Evolutionary conservation across 1,140 invertebrate genomes (phyloP).

Genomic region (Pseudomyrmex pallidus): DNA sequence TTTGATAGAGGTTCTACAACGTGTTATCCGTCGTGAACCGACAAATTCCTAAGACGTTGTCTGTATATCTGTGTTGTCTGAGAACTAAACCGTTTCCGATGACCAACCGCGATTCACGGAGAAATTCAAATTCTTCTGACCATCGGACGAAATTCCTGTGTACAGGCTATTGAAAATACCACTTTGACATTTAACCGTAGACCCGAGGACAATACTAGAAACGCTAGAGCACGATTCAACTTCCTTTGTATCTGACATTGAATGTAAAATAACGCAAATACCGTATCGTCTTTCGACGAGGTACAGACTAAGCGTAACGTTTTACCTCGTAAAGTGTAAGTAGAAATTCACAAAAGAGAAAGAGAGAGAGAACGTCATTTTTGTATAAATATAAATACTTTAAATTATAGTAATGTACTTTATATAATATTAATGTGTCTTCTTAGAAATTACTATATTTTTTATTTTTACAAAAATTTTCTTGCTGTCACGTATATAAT

Average conservation of each 20-base stretch:
- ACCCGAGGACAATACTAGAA: constrained; percentile 44
- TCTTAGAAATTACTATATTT: not conserved
- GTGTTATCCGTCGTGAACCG: constrained; percentile 24
- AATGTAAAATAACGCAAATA: constrained; percentile 64
- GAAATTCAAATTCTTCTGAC: constrained; percentile 83
- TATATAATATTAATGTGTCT: not conserved
- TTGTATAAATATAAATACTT: too few relatives aligned
- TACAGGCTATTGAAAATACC: constrained; percentile 83
- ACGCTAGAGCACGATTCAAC: not conserved
- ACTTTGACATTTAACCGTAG: constrained; percentile 77
- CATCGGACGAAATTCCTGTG: constrained; percentile 69
- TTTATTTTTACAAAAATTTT: not conserved
- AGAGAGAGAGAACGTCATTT: too few relatives aligned
- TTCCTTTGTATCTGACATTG: constrained; percentile 56
- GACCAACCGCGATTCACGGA: constrained; percentile 55
- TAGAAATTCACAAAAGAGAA: not conserved
- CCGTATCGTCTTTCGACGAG: constrained; percentile 34
- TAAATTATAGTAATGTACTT: not conserved
- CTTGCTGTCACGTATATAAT: not conserved
- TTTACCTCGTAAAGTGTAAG: constrained; percentile 24
- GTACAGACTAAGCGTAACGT: not conserved
- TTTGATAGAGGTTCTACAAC: constrained; percentile 21
- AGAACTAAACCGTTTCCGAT: constrained; percentile 39
- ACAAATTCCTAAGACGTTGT: constrained; percentile 35
- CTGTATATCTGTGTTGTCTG: not conserved